Base-by-base conservation (phyloP, 2,113 vertebrate genomes). In the Columbina picui region DNA sequence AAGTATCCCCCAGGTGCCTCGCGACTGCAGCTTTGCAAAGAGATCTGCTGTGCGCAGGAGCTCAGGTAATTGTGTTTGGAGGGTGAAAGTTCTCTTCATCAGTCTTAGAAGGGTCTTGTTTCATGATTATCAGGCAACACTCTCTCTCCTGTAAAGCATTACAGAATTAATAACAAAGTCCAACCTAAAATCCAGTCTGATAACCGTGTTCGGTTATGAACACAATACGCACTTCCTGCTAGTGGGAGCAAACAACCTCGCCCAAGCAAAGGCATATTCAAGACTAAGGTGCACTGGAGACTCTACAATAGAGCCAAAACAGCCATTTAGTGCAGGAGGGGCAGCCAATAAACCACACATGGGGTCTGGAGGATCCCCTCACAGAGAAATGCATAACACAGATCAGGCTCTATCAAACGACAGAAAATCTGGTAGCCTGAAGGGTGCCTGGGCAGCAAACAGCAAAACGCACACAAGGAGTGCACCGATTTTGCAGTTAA, bases 371-470 rank as follows among this genome's bases (percentile, higher is more conserved):
- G 71, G 9, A 41, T 38, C 26, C 45, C 6, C 18, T 12, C 6
- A 5, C 0, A 14, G 52, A 23, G 32, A 64, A 73, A 63, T 0
- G 10, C 0, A 1, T 36, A 77, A 50, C 12, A 38, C 0, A 0
- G 57, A 45, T 41, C 30, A 0, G 4, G 17, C 25, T 67, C 60
- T 27, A n/a, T 9, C 53, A 29, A 55, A 19, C 12, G 60, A 55
- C 29, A 12, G 39, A 41, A 32, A 53, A 60, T 7, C 19, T 14
- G 43, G 61, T 14, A 78, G 47, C 57, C 73, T 29, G 36, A 39
- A 56, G 7, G 4, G 17, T 76, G 36, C n/a, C 39, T 5, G 36
- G 36, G 39, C 45, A 74, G 63, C 27, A 21, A 53, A 68, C 9
- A 34, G 73, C 10, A 61, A 34, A 45, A 57, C 0, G 0, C 38